Evolutionary conservation across 2,797 vertebrate genomes (phyloP).

Genomic region (Silurus aristotelis): DNA sequence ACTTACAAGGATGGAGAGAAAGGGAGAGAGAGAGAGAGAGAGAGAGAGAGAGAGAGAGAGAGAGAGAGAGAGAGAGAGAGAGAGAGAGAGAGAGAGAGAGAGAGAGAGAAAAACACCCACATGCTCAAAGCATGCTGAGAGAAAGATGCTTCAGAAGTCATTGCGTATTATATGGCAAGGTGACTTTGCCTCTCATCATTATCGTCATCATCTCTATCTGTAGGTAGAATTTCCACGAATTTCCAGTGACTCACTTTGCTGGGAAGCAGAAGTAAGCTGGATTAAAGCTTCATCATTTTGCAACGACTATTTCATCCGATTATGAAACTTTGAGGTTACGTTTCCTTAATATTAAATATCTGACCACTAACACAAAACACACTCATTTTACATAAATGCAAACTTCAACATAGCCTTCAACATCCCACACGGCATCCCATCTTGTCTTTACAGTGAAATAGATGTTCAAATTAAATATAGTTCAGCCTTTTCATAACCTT

Average conservation of each 20-base stretch:
- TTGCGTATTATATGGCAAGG: conserved; percentile 30
- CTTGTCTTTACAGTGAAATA: not conserved
- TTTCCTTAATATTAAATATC: not conserved
- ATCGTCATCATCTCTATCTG: not conserved
- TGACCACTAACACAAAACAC: not conserved
- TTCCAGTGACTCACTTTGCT: not conserved
- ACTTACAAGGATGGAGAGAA: not conserved
- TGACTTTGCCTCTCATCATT: conserved; percentile 29
- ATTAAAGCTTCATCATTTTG: not conserved
- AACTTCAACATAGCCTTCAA: not conserved
- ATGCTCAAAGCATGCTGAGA: conserved; percentile 24
- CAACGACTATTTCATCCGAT: not conserved
- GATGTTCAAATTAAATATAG: not conserved
- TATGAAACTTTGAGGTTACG: not conserved
- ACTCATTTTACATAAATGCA: not conserved
- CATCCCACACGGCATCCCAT: not conserved
- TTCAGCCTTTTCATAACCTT: not conserved
- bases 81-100: no score
- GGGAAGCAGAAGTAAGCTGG: not conserved
- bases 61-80: conserved; percentile 22
- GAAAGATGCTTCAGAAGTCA: conserved; percentile 37
- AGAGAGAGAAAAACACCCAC: conserved; percentile 25
- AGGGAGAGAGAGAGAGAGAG: conserved; percentile 9
- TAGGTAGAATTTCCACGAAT: not conserved
- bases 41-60: conserved; percentile 7